Conservation (phyloP, 1,140 invertebrate species). For the Drosophila kepulauana region DNA sequence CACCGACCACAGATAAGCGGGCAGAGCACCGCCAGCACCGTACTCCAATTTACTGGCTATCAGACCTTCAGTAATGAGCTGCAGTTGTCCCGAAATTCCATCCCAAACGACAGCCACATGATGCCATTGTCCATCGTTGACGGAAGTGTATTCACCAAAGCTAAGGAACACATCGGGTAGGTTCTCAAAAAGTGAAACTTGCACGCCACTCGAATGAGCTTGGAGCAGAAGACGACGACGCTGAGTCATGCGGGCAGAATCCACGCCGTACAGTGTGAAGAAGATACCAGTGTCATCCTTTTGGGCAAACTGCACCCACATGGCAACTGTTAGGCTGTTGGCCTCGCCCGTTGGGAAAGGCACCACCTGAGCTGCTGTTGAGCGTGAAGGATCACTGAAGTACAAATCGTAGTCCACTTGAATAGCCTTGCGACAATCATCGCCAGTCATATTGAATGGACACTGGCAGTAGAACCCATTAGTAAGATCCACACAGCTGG, state of each 20-base stretch:
- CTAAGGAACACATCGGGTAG: slow-evolving; percentile 95
- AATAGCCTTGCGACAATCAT: slow-evolving; percentile 98
- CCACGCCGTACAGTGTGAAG: slow-evolving; percentile 96
- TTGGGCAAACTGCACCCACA: slow-evolving; percentile 98
- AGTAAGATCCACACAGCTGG: slow-evolving; percentile 96
- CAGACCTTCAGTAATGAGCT: slow-evolving; percentile 95
- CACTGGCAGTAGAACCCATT: slow-evolving; percentile 97
- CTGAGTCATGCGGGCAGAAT: slow-evolving; percentile 91
- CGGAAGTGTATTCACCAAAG: slow-evolving; percentile 95
- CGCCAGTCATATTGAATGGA: slow-evolving; percentile 97
- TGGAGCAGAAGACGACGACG: slow-evolving; percentile 93
- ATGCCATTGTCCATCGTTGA: slow-evolving; percentile 99
- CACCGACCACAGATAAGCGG: slow-evolving; percentile 95
- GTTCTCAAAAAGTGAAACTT: slow-evolving; percentile 95
- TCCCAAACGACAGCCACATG: slow-evolving; percentile 97
- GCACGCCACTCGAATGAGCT: slow-evolving; percentile 95
- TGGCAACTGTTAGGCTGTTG: slow-evolving; percentile 93
- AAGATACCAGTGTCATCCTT: slow-evolving; percentile 96
- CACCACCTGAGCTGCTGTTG: slow-evolving; percentile 94
- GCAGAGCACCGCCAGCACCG: slow-evolving; percentile 91
- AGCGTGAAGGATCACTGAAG: slow-evolving; percentile 95
- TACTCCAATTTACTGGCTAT: slow-evolving; percentile 96
- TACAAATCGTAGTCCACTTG: slow-evolving; percentile 98
- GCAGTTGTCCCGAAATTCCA: slow-evolving; percentile 92
- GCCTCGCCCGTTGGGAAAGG: slow-evolving; percentile 93